Conservation (phyloP, 2,888 invertebrate species). For the Leptarthrus brevirostris region DNA sequence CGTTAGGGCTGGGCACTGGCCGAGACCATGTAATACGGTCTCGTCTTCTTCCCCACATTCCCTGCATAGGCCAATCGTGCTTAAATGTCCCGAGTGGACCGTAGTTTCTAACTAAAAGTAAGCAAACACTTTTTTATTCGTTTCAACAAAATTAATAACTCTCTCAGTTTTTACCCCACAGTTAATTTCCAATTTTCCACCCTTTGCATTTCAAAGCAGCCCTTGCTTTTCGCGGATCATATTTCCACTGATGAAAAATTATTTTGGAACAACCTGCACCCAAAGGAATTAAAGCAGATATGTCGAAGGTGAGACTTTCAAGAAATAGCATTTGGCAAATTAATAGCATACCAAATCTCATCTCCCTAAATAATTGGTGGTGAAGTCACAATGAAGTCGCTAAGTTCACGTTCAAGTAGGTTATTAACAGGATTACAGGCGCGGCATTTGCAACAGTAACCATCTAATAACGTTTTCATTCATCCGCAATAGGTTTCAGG, state of each 20-base stretch:
- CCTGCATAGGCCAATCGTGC: conserved; percentile 11
- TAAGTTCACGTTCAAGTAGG: too few species aligned
- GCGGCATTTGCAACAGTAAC: too few species aligned
- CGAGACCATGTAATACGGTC: too few species aligned
- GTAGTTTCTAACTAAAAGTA: conserved; percentile 32
- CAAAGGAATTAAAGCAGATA: conserved; percentile 9
- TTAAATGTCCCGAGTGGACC: conserved; percentile 26
- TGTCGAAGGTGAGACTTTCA: background rate
- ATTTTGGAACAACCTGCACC: background rate
- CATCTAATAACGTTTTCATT: too few species aligned
- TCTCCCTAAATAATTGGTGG: too few species aligned
- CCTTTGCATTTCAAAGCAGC: conserved; percentile 28
- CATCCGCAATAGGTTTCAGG: too few species aligned
- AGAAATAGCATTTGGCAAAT: too few species aligned
- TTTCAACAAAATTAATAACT: conserved; percentile 36
- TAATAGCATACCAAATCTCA: too few species aligned
- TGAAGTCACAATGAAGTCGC: too few species aligned
- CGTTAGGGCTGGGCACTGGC: too few species aligned
- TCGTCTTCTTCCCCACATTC: too few species aligned
- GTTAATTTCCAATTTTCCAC: conserved; percentile 40
- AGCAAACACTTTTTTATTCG: conserved; percentile 39
- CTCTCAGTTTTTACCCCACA: conserved; percentile 37
- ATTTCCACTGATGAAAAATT: conserved; percentile 29
- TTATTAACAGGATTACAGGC: too few species aligned
- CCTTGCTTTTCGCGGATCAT: conserved; percentile 8